phyloP scores from a whole-genome alignment of 2,113 vertebrate species.

The Nothobranchius kuhntae region DNA sequence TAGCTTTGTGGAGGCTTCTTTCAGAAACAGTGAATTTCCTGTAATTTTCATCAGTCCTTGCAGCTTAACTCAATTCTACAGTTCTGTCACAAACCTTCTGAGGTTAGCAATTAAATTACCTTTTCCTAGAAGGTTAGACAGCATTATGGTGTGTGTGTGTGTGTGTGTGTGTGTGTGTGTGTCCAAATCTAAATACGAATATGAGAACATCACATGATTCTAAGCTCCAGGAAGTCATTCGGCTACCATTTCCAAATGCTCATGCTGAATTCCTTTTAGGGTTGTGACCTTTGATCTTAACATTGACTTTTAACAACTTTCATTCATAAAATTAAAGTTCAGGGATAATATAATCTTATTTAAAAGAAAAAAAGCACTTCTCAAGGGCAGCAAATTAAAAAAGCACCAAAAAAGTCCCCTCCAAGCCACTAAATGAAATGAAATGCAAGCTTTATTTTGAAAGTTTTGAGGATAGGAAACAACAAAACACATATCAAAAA shows the following conservation, averaged over 20 bases:
- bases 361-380: neutral
- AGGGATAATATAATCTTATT: neutral
- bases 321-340: slow-evolving; percentile 58
- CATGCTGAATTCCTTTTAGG: neutral
- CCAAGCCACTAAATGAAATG: too few relatives aligned
- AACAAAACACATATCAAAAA: too few relatives aligned
- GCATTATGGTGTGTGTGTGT: too few relatives aligned
- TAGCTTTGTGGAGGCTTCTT: too few relatives aligned
- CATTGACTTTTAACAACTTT: slow-evolving; percentile 19
- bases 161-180: too few relatives aligned
- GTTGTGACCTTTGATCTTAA: slow-evolving; percentile 29
- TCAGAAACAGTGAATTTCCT: too few relatives aligned
- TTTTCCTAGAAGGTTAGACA: slow-evolving; percentile 12
- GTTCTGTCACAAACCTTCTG: slow-evolving; percentile 5
- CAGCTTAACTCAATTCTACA: too few relatives aligned
- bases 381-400: too few relatives aligned
- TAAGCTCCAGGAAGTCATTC: slow-evolving; percentile 60
- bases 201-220: slow-evolving; percentile 12
- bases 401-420: too few relatives aligned
- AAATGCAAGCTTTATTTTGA: too few relatives aligned
- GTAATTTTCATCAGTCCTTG: too few relatives aligned
- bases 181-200: slow-evolving; percentile 32
- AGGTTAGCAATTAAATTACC: slow-evolving; percentile 13
- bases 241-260: slow-evolving; percentile 4
- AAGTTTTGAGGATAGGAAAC: too few relatives aligned